phyloP scores from a whole-genome alignment of 1,140 invertebrate species.

The Drosophila pectinifera region DNA sequence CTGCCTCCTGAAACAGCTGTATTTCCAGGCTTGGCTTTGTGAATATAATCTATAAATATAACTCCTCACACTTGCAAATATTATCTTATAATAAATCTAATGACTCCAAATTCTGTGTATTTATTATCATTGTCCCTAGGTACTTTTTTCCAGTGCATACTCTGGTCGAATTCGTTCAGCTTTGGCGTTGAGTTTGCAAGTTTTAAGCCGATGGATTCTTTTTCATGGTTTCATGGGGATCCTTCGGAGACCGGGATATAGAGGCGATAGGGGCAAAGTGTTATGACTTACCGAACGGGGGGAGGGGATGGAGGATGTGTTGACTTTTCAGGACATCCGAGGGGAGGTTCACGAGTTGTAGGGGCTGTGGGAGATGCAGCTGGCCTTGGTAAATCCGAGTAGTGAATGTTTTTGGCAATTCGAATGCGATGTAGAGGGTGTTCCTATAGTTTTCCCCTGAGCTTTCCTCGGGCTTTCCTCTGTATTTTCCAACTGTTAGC shows the following conservation, averaged over 20 bases:
- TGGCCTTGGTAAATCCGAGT: slow-evolving; percentile 26
- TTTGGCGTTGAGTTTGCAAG: slow-evolving; percentile 34
- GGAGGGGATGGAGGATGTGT: slow-evolving; percentile 12
- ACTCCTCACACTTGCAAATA: no score
- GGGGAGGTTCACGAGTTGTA: background rate
- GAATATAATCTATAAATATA: no score
- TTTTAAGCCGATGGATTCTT: slow-evolving; percentile 62
- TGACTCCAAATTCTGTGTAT: no score
- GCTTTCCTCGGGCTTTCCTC: slow-evolving; percentile 8
- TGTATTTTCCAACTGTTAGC: slow-evolving; percentile 46
- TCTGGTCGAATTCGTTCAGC: slow-evolving; percentile 41
- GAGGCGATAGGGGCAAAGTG: slow-evolving; percentile 9
- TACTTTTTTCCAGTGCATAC: slow-evolving; percentile 1
- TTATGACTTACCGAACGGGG: slow-evolving; percentile 37
- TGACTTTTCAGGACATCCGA: slow-evolving; percentile 32
- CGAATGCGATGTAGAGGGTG: background rate
- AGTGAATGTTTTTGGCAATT: slow-evolving; percentile 27
- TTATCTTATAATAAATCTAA: no score
- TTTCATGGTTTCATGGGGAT: slow-evolving; percentile 9
- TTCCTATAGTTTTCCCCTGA: background rate
- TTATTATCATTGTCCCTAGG: accelerated
- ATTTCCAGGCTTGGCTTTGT: no score
- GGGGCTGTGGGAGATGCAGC: slow-evolving; percentile 2
- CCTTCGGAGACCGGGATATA: slow-evolving; percentile 10
- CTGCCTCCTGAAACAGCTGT: background rate